Conservation (phyloP, 53 echinoderm and acorn worm genomes). For the Echinarachnius parma region DNA sequence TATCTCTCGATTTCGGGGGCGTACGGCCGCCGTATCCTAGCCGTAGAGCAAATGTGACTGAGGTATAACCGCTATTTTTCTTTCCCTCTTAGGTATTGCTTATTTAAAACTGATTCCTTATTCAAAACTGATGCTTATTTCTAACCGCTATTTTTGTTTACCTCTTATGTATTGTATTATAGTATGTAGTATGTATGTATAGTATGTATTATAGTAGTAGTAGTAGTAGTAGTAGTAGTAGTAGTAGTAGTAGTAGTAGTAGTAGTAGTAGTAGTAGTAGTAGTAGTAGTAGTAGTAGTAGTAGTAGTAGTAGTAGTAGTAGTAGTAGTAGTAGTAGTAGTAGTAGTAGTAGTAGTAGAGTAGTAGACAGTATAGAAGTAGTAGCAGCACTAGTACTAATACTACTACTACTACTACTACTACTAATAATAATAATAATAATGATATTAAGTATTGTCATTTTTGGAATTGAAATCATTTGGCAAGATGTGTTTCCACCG, state of each 20-base stretch:
- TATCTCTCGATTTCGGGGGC: too few relatives aligned
- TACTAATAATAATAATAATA: neutral
- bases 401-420: neutral
- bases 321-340: neutral
- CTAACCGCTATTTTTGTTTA: too few relatives aligned
- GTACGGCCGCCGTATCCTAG: too few relatives aligned
- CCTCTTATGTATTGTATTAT: too few relatives aligned
- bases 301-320: constrained; percentile 1
- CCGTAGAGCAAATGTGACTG: too few relatives aligned
- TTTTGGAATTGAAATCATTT: neutral
- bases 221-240: neutral
- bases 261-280: constrained; percentile 11
- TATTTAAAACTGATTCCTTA: too few relatives aligned
- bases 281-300: constrained; percentile 7
- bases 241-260: neutral
- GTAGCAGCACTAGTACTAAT: neutral
- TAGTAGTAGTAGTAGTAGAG: constrained; percentile 1
- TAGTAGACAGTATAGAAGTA: neutral
- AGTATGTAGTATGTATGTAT: too few relatives aligned
- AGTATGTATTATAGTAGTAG: neutral
- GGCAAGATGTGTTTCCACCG: too few relatives aligned
- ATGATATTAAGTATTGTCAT: neutral
- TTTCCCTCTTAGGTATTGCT: too few relatives aligned
- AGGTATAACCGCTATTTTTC: too few relatives aligned
- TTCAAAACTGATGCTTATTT: too few relatives aligned